These are phyloP conservation scores for Amorpha juglandis DNA, from an alignment of 2,888 invertebrate species.

Conservation along the genomic window DNA sequence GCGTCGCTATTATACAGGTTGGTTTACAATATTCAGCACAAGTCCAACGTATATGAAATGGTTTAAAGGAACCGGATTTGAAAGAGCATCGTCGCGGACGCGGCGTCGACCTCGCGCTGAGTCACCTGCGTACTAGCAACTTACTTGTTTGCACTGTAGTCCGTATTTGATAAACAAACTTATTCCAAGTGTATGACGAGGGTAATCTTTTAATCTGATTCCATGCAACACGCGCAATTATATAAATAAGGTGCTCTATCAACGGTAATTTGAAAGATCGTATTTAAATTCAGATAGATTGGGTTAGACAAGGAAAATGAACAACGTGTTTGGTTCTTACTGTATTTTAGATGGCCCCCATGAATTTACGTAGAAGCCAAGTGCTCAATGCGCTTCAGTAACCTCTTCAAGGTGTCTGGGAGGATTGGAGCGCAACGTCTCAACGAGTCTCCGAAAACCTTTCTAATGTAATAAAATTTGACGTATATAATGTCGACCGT, in stretches of 20 bases:
- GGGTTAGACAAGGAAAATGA: neutral
- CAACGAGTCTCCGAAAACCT: neutral
- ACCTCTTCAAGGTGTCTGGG: neutral
- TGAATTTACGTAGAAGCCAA: neutral
- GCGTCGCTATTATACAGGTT: neutral
- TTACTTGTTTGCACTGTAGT: constrained; percentile 33
- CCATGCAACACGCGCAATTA: constrained; percentile 7
- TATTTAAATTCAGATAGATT: neutral
- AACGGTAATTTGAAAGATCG: constrained; percentile 7
- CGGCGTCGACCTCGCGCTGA: constrained; percentile 57
- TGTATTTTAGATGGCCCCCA: neutral
- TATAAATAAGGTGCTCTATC: neutral
- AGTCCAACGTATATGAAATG: constrained; percentile 32
- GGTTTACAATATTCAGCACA: constrained; percentile 40
- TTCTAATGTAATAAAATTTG: neutral
- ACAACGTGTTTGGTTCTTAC: neutral
- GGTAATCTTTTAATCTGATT: constrained; percentile 12
- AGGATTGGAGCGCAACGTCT: neutral
- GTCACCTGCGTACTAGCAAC: constrained; percentile 48
- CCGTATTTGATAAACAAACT: constrained; percentile 17
- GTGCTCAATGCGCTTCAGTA: constrained; percentile 7
- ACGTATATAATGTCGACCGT: too few relatives aligned
- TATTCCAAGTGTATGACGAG: constrained; percentile 5
- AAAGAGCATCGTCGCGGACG: constrained; percentile 57
- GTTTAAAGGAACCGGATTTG: constrained; percentile 65